Evolutionary conservation across 2,888 invertebrate species (phyloP).

Genomic region (Stenolophus ochropezus): DNA sequence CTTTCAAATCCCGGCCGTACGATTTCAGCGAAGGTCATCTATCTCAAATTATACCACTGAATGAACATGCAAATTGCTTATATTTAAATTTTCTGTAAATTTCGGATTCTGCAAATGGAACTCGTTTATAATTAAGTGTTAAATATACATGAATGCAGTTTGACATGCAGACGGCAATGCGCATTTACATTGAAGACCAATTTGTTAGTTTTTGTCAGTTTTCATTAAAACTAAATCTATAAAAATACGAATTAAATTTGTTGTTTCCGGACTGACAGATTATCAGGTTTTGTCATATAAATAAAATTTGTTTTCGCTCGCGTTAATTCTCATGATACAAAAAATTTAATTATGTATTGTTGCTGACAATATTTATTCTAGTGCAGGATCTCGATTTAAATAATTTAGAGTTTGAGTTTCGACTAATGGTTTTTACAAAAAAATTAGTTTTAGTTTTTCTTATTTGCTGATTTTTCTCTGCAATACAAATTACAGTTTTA

Average conservation of each 20-base stretch:
- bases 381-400: too few species aligned
- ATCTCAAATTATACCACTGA: slow-evolving; percentile 51
- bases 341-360: too few species aligned
- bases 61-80: slow-evolving; percentile 58
- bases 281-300: too few species aligned
- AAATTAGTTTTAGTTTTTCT: too few species aligned
- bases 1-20: slow-evolving; percentile 31
- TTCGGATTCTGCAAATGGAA: slow-evolving; percentile 40
- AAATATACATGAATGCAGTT: slow-evolving; percentile 50
- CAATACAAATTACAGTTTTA: too few species aligned
- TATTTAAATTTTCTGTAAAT: slow-evolving; percentile 55
- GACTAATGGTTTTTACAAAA: too few species aligned
- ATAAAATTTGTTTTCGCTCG: too few species aligned
- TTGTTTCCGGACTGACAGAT: too few species aligned
- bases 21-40: slow-evolving; percentile 39
- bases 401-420: too few species aligned
- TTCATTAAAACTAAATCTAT: not conserved
- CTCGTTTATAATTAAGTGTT: slow-evolving; percentile 44
- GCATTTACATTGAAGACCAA: slow-evolving; percentile 1
- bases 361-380: too few species aligned
- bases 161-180: not conserved
- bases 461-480: too few species aligned
- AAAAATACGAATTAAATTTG: not conserved
- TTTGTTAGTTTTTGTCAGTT: slow-evolving; percentile 9
- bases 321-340: too few species aligned